A percentile compares a stretch with the other conserved stretches of the same genome.
Evolutionary conservation across 2,888 invertebrate genomes (phyloP).

Genomic region (Cartodere bifasciata): DNA sequence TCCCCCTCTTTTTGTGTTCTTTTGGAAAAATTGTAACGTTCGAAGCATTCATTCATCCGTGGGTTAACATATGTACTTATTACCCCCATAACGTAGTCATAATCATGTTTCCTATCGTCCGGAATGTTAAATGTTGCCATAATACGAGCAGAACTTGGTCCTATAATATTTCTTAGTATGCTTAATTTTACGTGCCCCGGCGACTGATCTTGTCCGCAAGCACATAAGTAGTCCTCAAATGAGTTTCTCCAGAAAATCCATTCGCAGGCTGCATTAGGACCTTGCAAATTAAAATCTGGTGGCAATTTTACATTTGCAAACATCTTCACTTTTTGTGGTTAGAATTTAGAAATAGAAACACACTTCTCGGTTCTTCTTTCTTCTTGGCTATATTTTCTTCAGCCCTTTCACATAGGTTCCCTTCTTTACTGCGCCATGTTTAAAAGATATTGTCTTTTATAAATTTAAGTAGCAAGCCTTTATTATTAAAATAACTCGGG

Average conservation of each 20-base stretch:
- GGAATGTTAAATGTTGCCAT: no score
- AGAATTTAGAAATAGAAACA: no score
- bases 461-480: no score
- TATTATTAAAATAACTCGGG: no score
- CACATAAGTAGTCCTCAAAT: constrained; percentile 18
- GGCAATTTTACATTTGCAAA: constrained; percentile 7
- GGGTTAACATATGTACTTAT: constrained; percentile 18
- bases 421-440: no score
- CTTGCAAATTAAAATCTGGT: constrained; percentile 17
- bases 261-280: constrained; percentile 16
- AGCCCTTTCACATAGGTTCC: no score
- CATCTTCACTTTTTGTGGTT: no score
- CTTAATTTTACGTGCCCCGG: constrained; percentile 14
- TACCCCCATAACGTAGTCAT: constrained; percentile 9
- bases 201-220: constrained; percentile 16
- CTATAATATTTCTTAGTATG: constrained; percentile 16
- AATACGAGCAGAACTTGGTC: constrained; percentile 14
- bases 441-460: no score
- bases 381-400: no score
- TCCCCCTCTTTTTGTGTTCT: constrained; percentile 16
- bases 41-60: constrained; percentile 17
- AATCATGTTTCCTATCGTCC: no score
- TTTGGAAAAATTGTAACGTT: constrained; percentile 17
- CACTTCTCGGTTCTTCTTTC: no score
- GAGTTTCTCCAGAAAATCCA: constrained; percentile 20